Evolutionary conservation across 2,888 invertebrate genomes (phyloP).

Genomic region (Tubulanus polymorphus): DNA sequence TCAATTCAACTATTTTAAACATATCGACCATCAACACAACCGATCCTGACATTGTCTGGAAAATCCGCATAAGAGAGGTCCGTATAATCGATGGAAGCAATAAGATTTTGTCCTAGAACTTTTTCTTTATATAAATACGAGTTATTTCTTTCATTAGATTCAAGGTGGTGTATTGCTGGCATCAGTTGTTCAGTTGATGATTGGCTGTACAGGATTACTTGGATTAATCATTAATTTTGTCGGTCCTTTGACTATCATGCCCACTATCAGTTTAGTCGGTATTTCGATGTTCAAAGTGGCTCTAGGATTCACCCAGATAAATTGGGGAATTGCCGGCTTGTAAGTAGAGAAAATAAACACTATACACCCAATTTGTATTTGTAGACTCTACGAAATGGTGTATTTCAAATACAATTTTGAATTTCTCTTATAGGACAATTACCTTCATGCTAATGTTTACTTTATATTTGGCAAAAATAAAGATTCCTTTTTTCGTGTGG

Average conservation of each 20-base stretch:
- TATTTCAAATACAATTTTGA: background rate
- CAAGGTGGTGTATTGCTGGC: conserved; percentile 38
- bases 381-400: background rate
- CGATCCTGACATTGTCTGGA: too few species aligned
- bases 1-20: too few species aligned
- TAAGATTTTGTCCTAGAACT: too few species aligned
- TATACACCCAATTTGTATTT: background rate
- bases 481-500: conserved; percentile 32
- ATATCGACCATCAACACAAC: too few species aligned
- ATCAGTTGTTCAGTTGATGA: conserved; percentile 30
- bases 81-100: too few species aligned
- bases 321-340: conserved; percentile 81
- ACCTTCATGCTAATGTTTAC: conserved; percentile 39
- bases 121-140: too few species aligned
- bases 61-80: too few species aligned
- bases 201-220: conserved; percentile 33
- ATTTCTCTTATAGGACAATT: conserved; percentile 26
- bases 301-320: conserved; percentile 72
- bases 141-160: conserved; percentile 27
- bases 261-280: conserved; percentile 79
- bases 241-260: conserved; percentile 79
- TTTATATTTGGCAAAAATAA: conserved; percentile 34
- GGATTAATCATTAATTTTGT: conserved; percentile 56
- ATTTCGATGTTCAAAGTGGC: conserved; percentile 79
- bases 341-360: conserved; percentile 52